phyloP scores from a whole-genome alignment of 2,797 vertebrate genomes.

The Pipistrellus nathusii region DNA sequence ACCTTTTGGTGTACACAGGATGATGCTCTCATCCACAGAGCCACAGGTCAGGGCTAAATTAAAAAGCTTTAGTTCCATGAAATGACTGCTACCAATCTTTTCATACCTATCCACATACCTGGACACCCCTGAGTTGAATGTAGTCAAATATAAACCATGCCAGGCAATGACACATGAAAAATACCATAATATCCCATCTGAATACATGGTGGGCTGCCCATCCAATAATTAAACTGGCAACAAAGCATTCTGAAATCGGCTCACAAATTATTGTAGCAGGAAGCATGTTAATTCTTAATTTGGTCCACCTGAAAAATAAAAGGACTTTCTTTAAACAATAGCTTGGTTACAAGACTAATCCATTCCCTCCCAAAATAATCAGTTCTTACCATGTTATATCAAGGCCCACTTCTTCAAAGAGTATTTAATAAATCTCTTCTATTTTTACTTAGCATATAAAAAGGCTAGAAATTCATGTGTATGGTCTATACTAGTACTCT shows the following conservation, averaged over 20 bases:
- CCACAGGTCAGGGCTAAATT: background rate
- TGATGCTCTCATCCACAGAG: background rate
- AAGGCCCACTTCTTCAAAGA: background rate
- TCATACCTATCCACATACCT: constrained; percentile 89
- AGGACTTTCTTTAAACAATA: constrained; percentile 25
- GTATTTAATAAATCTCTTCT: background rate
- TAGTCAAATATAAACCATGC: constrained; percentile 99
- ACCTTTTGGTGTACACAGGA: background rate
- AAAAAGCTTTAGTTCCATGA: constrained; percentile 8
- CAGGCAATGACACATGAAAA: constrained; percentile 99
- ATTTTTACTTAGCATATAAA: constrained; percentile 48
- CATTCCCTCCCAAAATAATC: background rate
- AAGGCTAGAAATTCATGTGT: constrained; percentile 17
- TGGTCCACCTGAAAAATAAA: constrained; percentile 93
- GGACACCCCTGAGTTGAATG: constrained; percentile 96
- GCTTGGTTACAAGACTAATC: background rate
- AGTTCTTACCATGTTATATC: background rate
- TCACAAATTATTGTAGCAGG: constrained; percentile 96
- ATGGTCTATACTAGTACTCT: background rate
- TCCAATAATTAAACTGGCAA: constrained; percentile 97
- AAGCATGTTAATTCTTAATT: constrained; percentile 97
- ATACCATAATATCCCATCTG: constrained; percentile 99
- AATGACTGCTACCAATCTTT: background rate
- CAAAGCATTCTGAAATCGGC: constrained; percentile 97
- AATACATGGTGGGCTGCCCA: constrained; percentile 97